Evolutionary conservation across 23 tunicate genomes (phyloP), one percentile per base, ranked within the genome.

Genomic region (Halocynthia roretzi): DNA sequence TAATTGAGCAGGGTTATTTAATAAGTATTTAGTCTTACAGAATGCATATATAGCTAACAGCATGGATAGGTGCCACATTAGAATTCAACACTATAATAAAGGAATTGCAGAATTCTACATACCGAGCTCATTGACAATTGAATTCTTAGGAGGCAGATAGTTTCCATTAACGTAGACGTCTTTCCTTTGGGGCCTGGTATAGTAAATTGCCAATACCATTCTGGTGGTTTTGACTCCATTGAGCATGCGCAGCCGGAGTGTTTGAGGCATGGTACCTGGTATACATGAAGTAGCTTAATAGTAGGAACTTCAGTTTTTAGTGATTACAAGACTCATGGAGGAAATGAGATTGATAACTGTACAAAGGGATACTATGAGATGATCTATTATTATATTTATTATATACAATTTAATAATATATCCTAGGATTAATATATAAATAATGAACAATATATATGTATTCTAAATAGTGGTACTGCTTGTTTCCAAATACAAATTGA

Each of bases 191-290:
- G 78, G 78, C 56, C 78, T 52, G 20, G 55, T 74, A 17, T 50
- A 50, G 22, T 6, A 74, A 14, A 74, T 21, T 56, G 55, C 56
- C 10, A 74, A 21, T 8, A 74, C 62, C 62, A 74, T 74, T n/a
- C 56, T 74, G 17, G 78, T 53, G 14, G 78, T 10, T 22, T 8
- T 48, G 4, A 7, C 64, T 74, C 7, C 78, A n/a, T 74, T 74
- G 23, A 55, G 56, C 49, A 74, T 74, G n/a, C 64, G 20, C 11
- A 74, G 56, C 31, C 56, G 55, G 18, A 53, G 17, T 14, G 54
- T 74, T 74, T 52, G 58, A 8, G 78, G 78, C 48, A 22, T 74
- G 19, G 78, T 74, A 7, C 78, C 78, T 71, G 18, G 44, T 31
- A 31, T 31, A 31, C 44, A 31, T 31, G 44, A 31, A 31, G 44